Evolutionary conservation across 2,888 invertebrate species (phyloP).

Genomic region (Hyles lineata): DNA sequence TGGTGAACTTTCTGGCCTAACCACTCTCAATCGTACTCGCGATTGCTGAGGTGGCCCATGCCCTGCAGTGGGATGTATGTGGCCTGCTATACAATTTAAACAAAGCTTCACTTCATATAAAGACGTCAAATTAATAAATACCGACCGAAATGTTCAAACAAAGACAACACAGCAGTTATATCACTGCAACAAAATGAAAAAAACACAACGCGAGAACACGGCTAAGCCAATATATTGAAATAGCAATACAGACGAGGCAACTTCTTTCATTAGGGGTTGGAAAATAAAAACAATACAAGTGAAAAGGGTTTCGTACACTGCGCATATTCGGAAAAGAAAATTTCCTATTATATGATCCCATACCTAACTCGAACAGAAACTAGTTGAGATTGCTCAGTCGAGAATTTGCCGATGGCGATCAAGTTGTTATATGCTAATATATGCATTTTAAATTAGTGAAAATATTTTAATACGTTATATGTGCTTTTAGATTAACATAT

Average conservation of each 20-base stretch:
- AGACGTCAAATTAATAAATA: neutral
- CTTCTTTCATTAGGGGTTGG: constrained; percentile 81
- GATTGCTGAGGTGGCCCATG: too few species aligned
- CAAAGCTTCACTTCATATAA: too few species aligned
- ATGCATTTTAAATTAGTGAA: constrained; percentile 42
- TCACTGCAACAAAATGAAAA: constrained; percentile 10
- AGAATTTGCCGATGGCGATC: constrained; percentile 21
- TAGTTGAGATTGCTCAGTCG: constrained; percentile 70
- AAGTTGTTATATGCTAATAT: constrained; percentile 33
- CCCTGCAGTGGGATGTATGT: too few species aligned
- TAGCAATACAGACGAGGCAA: constrained; percentile 77
- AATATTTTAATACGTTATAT: constrained; percentile 44
- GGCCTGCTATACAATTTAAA: too few species aligned
- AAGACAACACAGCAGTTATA: neutral
- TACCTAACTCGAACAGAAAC: constrained; percentile 76
- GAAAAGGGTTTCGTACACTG: constrained; percentile 81
- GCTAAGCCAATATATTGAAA: constrained; percentile 73
- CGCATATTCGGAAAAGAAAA: constrained; percentile 80
- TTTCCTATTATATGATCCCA: constrained; percentile 83
- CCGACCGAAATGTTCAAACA: neutral
- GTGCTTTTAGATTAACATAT: neutral
- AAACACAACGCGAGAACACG: constrained; percentile 40
- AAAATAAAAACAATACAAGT: constrained; percentile 84
- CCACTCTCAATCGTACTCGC: too few species aligned
- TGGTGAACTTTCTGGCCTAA: too few species aligned